Evolutionary conservation across 2,113 vertebrate genomes (phyloP).

Genomic region (Pleuronectes platessa): DNA sequence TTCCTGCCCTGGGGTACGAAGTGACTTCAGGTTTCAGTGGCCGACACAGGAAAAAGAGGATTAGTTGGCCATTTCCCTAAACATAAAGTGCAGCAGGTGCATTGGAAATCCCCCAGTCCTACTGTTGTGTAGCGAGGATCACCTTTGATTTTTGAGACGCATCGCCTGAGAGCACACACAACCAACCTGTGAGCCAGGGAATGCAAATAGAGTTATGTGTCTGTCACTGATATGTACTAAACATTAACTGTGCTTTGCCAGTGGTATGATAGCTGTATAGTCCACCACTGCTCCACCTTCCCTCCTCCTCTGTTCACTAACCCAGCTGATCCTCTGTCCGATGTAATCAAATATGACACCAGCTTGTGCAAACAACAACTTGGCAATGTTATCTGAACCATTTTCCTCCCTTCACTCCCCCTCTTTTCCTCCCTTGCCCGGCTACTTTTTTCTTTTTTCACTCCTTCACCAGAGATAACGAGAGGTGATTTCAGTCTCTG

Average conservation of each 20-base stretch:
- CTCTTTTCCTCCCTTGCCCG: not conserved
- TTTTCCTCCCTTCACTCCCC: slow-evolving; percentile 6
- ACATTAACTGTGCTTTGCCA: slow-evolving; percentile 26
- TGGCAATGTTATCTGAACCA: slow-evolving; percentile 45
- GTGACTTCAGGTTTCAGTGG: slow-evolving; percentile 67
- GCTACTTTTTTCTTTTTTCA: slow-evolving; percentile 23
- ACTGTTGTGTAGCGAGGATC: slow-evolving; percentile 40
- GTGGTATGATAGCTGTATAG: slow-evolving; percentile 17
- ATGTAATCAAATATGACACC: slow-evolving; percentile 65
- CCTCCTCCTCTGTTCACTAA: not conserved
- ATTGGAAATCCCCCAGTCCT: slow-evolving; percentile 59
- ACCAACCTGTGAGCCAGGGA: slow-evolving; percentile 16
- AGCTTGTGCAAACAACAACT: slow-evolving; percentile 67
- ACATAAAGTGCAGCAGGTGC: slow-evolving; percentile 69
- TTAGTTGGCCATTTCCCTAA: slow-evolving; percentile 60
- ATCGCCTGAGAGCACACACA: slow-evolving; percentile 41
- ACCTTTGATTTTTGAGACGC: slow-evolving; percentile 59
- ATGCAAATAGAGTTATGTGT: slow-evolving; percentile 36
- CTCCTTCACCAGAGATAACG: slow-evolving; percentile 49
- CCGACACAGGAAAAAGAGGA: slow-evolving; percentile 51
- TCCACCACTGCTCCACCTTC: slow-evolving; percentile 12
- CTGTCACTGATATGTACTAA: slow-evolving; percentile 28
- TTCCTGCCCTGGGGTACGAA: slow-evolving; percentile 43
- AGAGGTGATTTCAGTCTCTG: slow-evolving; percentile 56
- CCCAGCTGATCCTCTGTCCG: slow-evolving; percentile 54